phyloP scores from a whole-genome alignment of 2,888 invertebrate species.

The Loripinus fragilis region DNA sequence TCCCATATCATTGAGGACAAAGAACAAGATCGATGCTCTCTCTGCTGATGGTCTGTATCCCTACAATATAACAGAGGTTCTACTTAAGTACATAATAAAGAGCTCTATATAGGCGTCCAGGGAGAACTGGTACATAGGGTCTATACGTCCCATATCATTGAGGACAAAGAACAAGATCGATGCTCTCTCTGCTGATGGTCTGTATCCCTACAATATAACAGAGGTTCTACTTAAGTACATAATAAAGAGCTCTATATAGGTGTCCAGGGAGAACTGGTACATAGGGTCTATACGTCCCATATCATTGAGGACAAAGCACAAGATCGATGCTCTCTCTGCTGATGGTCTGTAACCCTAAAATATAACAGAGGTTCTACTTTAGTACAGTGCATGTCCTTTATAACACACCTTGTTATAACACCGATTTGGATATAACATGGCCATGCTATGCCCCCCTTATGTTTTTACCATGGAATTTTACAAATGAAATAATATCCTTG shows the following conservation, averaged over 20 bases:
- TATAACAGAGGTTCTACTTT: too few relatives aligned
- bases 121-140: slow-evolving; percentile 97
- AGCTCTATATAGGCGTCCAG: slow-evolving; percentile 92
- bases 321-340: slow-evolving; percentile 92
- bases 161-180: slow-evolving; percentile 94
- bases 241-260: slow-evolving; percentile 92
- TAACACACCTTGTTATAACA: too few relatives aligned
- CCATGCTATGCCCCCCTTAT: too few relatives aligned
- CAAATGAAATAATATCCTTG: too few relatives aligned
- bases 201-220: too few relatives aligned
- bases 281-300: slow-evolving; percentile 95
- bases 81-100: slow-evolving; percentile 91
- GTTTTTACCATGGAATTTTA: too few relatives aligned
- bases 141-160: slow-evolving; percentile 93
- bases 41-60: slow-evolving; percentile 92
- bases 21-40: slow-evolving; percentile 93
- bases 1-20: slow-evolving; percentile 93
- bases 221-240: too few relatives aligned
- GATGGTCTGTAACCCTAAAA: too few relatives aligned
- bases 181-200: slow-evolving; percentile 91
- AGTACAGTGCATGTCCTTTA: too few relatives aligned
- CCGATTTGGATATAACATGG: too few relatives aligned
- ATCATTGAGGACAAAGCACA: slow-evolving; percentile 95
- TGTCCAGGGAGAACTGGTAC: slow-evolving; percentile 95
- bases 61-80: too few relatives aligned